phyloP scores from a whole-genome alignment of 2,888 invertebrate genomes.

The Thymelicus acteon region DNA sequence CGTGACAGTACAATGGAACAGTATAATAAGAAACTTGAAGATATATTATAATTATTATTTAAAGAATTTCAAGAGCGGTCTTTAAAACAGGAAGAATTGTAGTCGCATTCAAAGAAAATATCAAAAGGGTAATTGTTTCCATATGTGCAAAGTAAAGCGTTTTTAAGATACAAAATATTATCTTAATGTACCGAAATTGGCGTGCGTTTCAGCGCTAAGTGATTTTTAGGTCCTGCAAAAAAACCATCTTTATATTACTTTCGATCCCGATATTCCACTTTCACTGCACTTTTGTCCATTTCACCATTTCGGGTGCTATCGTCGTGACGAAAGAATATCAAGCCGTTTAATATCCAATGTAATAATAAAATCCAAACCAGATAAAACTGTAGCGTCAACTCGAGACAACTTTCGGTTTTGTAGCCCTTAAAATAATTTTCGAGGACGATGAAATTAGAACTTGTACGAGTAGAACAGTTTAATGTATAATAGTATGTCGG shows the following conservation, averaged over 20 bases:
- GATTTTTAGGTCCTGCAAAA: background rate
- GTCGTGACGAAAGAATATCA: constrained; percentile 37
- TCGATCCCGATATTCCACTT: constrained; percentile 50
- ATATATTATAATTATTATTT: background rate
- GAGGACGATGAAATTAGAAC: background rate
- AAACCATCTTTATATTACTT: constrained; percentile 30
- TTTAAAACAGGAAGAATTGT: too few relatives aligned
- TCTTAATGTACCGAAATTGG: background rate
- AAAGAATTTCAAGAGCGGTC: background rate
- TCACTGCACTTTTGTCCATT: constrained; percentile 47
- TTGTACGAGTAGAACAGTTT: too few relatives aligned
- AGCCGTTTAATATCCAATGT: constrained; percentile 33
- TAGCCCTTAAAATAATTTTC: constrained; percentile 47
- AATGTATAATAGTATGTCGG: too few relatives aligned
- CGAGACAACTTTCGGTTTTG: constrained; percentile 50
- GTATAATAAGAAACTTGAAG: constrained; percentile 24
- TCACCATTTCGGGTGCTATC: constrained; percentile 27
- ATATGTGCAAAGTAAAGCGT: too few relatives aligned
- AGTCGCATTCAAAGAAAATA: too few relatives aligned
- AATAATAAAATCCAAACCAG: constrained; percentile 38
- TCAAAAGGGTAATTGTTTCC: too few relatives aligned
- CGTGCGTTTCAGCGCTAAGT: background rate
- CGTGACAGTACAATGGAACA: constrained; percentile 21
- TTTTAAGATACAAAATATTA: too few relatives aligned
- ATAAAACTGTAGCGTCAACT: constrained; percentile 26